phyloP scores from a whole-genome alignment of 2,113 vertebrate genomes.

The Laticauda laticaudata region DNA sequence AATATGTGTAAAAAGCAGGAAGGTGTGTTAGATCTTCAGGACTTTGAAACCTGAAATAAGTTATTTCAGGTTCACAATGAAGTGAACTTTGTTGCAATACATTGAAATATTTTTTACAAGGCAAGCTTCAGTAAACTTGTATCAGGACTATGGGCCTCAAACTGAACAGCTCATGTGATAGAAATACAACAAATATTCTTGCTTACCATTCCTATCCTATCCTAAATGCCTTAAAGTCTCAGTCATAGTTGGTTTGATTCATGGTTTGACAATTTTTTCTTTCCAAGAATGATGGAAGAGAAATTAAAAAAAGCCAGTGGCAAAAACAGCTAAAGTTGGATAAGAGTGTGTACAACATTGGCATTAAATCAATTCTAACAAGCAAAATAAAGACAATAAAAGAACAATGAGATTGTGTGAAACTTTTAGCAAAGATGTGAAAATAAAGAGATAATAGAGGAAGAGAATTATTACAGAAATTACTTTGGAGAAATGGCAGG shows the following conservation, averaged over 20 bases:
- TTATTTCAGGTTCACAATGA: background rate
- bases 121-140: background rate
- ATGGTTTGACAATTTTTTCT: background rate
- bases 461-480: background rate
- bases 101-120: background rate
- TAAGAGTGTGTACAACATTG: background rate
- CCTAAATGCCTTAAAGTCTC: background rate
- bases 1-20: background rate
- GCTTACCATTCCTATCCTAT: background rate
- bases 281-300: background rate
- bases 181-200: background rate
- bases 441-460: background rate
- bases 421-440: background rate
- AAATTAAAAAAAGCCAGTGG: background rate
- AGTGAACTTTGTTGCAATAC: background rate
- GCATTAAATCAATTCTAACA: background rate
- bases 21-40: background rate
- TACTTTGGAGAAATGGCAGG: background rate
- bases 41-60: background rate
- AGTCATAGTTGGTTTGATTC: background rate
- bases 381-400: background rate
- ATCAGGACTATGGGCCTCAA: background rate
- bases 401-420: background rate
- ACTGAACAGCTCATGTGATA: background rate
- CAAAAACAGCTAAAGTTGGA: background rate